These are phyloP conservation scores for Musca domestica DNA, from an alignment of 1,140 invertebrate genomes.

Conservation along the genomic window DNA sequence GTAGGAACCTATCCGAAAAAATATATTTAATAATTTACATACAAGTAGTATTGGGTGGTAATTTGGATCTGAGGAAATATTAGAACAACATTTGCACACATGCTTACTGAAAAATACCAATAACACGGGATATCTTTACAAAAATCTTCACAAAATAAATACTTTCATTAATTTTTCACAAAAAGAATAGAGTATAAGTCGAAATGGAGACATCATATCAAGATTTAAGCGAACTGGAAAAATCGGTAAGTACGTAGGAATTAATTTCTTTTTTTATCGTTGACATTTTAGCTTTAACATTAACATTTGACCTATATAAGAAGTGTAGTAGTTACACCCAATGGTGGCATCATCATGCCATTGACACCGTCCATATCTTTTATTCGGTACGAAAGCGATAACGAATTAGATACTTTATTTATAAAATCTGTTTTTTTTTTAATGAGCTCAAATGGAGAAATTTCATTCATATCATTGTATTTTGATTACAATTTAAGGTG, in stretches of 20 bases:
- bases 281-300: slow-evolving; percentile 18
- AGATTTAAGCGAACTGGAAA: slow-evolving; percentile 48
- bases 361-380: not conserved
- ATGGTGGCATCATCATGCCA: slow-evolving; percentile 5
- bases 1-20: no score
- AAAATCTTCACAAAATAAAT: no score
- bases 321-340: slow-evolving; percentile 2
- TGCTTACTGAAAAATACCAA: no score
- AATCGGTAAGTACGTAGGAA: slow-evolving; percentile 51
- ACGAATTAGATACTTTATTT: no score
- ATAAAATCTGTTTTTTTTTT: not conserved
- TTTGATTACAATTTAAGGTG: slow-evolving; percentile 33
- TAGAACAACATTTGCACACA: no score
- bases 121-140: no score
- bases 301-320: slow-evolving; percentile 12
- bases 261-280: not conserved
- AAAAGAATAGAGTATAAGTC: slow-evolving; percentile 29
- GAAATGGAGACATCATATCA: slow-evolving; percentile 33
- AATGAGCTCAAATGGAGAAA: not conserved
- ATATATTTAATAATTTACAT: no score
- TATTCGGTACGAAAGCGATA: no score
- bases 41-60: no score
- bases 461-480: not conserved
- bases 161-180: no score
- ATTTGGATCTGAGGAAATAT: no score